Base-by-base conservation (phyloP, 1,140 invertebrate genomes). In the Harpegnathos saltator region DNA sequence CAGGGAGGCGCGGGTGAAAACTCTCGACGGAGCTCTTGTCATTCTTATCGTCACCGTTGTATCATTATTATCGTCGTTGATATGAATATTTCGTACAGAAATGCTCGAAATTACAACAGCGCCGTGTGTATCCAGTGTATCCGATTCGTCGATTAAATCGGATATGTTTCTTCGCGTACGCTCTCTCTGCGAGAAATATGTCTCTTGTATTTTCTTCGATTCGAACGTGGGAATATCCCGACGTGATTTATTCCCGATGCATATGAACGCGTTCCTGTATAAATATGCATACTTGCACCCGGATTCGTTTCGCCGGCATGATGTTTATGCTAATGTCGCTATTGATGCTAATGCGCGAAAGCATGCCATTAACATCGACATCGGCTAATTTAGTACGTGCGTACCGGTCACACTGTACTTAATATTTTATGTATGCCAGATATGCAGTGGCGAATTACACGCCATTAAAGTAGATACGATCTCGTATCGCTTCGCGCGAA, bases 381-480 rank as follows among this genome's bases (percentile, higher is more conserved):
- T 78, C 33, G 69, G 15, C 52, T 58, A 80, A 71, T 68, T 69
- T 58, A 12, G n/a, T 17, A 63, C n/a, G 9, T 11, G n/a, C n/a
- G n/a, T n/a, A n/a, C n/a, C n/a, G n/a, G n/a, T 61, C 22, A 33
- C 14, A 14, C 5, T 58, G 17, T 11, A 69, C 68, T 78, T 71
- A 80, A 80, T 29, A 48, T 71, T 56, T 69, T 38, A 56, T 3
- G 5, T 58, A 69, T n/a, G 52, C 12, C 19, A 12, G 12, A 59
- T 29, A 44, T n/a, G n/a, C 44, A 80, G 17, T 58, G 29, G 22
- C 3, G 0, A 22, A 52, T 22, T 58, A 48, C 22, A 44, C 33
- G 9, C 9, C 15, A 33, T 19, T 56, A 80, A 69, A 29, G 26
- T 29, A 12, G 33, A 48, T 50, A 4, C 19, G 14, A 24, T 58